Percentiles rank a stretch among this genome's conserved stretches.
These are phyloP conservation scores for Gouania willdenowi DNA, from an alignment of 2,797 vertebrate species.

Conservation along the genomic window DNA sequence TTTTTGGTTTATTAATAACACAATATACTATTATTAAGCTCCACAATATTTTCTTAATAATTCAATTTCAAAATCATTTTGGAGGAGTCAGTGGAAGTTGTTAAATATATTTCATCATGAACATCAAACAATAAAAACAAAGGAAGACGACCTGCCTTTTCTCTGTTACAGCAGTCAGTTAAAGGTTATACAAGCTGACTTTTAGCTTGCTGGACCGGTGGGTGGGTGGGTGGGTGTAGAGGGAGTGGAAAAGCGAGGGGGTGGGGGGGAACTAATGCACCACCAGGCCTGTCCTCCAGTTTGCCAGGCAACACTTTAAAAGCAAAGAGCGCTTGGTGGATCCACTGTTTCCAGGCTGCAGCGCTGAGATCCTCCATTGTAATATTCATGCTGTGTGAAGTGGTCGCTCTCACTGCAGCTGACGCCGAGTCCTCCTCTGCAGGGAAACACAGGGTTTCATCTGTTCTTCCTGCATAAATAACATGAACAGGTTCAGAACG, in stretches of 20 bases:
- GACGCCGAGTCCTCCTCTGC: no score
- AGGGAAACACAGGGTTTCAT: slow-evolving; percentile 4
- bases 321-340: slow-evolving; percentile 3
- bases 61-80: no score
- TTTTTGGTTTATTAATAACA: no score
- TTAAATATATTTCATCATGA: no score
- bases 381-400: slow-evolving; percentile 50
- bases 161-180: slow-evolving; percentile 19
- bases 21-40: no score
- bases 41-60: no score
- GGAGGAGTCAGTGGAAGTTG: no score
- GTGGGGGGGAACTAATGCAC: slow-evolving; percentile 30
- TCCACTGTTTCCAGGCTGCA: slow-evolving; percentile 51
- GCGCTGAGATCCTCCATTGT: slow-evolving; percentile 31
- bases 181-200: slow-evolving; percentile 21
- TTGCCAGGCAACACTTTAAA: slow-evolving; percentile 56
- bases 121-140: no score
- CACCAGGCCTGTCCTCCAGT: slow-evolving; percentile 25
- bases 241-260: background rate
- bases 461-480: no score
- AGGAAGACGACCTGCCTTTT: no score
- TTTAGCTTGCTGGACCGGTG: background rate
- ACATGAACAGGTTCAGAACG: no score
- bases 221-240: background rate
- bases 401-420: slow-evolving; percentile 26